Evolutionary conservation across 2,797 vertebrate genomes (phyloP).

Genomic region (Agapornis canus): DNA sequence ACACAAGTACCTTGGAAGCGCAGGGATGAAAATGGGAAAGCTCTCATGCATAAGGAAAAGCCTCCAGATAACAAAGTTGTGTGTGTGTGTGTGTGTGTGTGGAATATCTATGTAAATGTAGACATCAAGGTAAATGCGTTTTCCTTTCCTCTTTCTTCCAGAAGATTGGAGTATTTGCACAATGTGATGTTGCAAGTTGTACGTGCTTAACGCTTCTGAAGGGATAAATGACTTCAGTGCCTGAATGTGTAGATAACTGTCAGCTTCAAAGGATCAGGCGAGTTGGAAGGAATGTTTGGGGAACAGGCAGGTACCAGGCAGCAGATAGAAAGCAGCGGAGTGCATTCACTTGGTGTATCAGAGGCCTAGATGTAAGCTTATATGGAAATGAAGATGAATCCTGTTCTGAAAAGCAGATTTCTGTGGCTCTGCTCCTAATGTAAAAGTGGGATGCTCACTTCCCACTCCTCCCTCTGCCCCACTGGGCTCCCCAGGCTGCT

Average conservation of each 20-base stretch:
- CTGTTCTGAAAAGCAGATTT: background rate
- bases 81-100: background rate
- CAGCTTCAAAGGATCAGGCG: conserved; percentile 47
- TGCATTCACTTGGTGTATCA: background rate
- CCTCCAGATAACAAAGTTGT: background rate
- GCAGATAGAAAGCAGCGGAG: background rate
- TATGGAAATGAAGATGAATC: background rate
- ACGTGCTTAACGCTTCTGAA: conserved; percentile 51
- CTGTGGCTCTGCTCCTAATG: conserved; percentile 30
- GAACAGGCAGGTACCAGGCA: background rate
- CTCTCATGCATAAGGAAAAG: conserved; percentile 4
- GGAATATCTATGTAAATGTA: background rate
- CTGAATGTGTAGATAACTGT: conserved; percentile 42
- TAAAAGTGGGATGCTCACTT: conserved; percentile 32
- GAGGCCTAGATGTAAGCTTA: background rate
- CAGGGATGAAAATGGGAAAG: conserved; percentile 9
- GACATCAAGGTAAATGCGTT: conserved; percentile 40
- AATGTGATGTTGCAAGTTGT: conserved; percentile 42
- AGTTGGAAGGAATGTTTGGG: conserved; percentile 31
- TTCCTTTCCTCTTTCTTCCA: conserved; percentile 32
- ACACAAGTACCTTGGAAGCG: conserved; percentile 36
- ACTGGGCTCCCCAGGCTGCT: background rate
- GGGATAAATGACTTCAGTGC: conserved; percentile 31
- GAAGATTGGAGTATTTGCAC: conserved; percentile 49
- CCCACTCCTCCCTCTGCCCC: background rate